These are phyloP conservation scores for Equus quagga DNA, from an alignment of 2,113 vertebrate species.

Conservation along the genomic window DNA sequence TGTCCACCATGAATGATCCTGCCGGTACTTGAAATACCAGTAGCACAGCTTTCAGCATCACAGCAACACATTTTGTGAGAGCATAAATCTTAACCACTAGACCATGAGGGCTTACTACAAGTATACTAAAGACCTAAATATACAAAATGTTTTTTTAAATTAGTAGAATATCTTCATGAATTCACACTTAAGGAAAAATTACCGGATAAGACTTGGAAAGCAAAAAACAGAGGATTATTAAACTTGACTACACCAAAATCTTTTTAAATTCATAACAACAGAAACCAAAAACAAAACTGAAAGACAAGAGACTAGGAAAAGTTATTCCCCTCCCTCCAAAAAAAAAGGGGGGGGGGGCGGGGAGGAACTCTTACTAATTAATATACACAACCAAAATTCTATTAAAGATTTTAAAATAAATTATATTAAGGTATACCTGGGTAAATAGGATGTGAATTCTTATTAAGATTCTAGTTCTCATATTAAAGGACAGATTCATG, in stretches of 20 bases:
- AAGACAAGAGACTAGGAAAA: background rate
- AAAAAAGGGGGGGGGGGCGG: fast-evolving
- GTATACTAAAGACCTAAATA: background rate
- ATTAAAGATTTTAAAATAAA: background rate
- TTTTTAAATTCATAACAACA: background rate
- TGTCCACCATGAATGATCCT: no score
- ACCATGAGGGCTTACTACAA: background rate
- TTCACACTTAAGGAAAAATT: background rate
- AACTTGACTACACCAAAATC: background rate
- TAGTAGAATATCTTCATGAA: background rate
- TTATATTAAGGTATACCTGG: background rate
- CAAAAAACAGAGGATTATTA: background rate
- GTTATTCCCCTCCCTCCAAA: background rate
- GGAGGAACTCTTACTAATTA: background rate
- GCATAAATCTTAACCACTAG: no score
- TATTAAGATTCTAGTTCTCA: background rate
- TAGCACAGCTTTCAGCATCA: no score
- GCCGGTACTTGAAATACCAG: no score
- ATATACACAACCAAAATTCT: background rate
- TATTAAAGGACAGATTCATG: background rate
- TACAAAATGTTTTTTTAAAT: background rate
- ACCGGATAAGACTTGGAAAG: background rate
- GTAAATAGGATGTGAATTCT: background rate
- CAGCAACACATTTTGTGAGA: no score
- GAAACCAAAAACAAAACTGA: conserved; percentile 22